Evolutionary conservation across 2,797 vertebrate species (phyloP).

Genomic region (Tauraco hartlaubi): DNA sequence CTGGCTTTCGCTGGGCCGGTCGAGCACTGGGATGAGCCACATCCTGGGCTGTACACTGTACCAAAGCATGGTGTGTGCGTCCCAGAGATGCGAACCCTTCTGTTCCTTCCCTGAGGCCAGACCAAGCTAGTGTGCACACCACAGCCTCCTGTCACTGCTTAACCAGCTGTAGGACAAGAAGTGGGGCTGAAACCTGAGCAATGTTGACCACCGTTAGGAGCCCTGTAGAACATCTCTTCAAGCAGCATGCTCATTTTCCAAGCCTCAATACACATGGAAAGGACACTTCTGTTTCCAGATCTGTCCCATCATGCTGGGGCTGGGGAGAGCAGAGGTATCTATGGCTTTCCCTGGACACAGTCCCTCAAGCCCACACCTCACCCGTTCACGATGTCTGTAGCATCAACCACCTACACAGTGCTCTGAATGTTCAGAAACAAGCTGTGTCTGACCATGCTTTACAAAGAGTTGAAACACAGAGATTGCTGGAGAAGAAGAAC

Average conservation of each 20-base stretch:
- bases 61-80: background rate
- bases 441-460: background rate
- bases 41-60: background rate
- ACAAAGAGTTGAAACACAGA: background rate
- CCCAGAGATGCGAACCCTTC: background rate
- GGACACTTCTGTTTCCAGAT: background rate
- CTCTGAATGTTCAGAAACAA: background rate
- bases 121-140: background rate
- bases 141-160: background rate
- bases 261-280: background rate
- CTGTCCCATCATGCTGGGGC: no score
- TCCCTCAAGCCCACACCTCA: background rate
- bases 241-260: background rate
- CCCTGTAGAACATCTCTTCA: background rate
- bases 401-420: background rate
- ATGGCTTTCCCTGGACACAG: background rate
- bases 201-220: background rate
- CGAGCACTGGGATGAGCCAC: background rate
- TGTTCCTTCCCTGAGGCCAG: background rate
- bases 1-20: background rate
- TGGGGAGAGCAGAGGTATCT: background rate
- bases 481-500: background rate
- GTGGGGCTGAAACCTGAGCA: background rate
- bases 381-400: rapidly evolving
- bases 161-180: background rate